Conservation (phyloP, 2,113 vertebrate species). For the Pteruthius melanotis region DNA sequence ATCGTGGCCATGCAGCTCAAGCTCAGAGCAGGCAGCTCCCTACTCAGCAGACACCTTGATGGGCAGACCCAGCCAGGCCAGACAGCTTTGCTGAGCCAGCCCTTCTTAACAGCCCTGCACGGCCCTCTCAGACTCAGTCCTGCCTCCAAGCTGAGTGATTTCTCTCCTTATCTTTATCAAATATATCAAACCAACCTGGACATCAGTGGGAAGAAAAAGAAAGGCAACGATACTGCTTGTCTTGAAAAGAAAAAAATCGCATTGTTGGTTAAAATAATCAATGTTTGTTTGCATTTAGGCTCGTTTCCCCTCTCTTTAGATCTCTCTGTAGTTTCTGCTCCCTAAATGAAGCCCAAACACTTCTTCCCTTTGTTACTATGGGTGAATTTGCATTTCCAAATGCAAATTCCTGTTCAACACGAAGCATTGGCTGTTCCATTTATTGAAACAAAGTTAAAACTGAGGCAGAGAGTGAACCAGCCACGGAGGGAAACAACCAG, state of each 20-base stretch:
- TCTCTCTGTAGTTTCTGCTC: not conserved
- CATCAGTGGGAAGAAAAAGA: not conserved
- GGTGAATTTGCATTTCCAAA: not conserved
- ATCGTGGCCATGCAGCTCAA: not conserved
- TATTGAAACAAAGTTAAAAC: not conserved
- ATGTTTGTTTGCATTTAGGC: not conserved
- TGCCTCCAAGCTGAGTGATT: not conserved
- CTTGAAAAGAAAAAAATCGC: not conserved
- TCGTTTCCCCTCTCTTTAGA: not conserved
- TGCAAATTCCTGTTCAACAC: not conserved
- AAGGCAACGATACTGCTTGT: not conserved
- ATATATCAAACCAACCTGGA: not conserved
- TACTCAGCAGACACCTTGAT: not conserved
- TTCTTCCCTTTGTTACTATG: not conserved
- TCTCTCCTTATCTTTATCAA: not conserved
- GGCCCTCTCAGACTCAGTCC: not conserved
- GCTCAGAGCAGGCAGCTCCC: not conserved
- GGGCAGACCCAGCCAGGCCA: not conserved
- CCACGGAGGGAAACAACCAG: not conserved
- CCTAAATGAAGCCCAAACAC: not conserved
- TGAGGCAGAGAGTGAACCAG: not conserved
- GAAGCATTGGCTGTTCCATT: not conserved
- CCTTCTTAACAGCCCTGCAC: not conserved
- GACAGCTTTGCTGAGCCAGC: constrained; percentile 11
- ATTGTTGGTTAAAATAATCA: not conserved